Base-by-base conservation (phyloP, 2,888 invertebrate species). In the Alcis repandata region DNA sequence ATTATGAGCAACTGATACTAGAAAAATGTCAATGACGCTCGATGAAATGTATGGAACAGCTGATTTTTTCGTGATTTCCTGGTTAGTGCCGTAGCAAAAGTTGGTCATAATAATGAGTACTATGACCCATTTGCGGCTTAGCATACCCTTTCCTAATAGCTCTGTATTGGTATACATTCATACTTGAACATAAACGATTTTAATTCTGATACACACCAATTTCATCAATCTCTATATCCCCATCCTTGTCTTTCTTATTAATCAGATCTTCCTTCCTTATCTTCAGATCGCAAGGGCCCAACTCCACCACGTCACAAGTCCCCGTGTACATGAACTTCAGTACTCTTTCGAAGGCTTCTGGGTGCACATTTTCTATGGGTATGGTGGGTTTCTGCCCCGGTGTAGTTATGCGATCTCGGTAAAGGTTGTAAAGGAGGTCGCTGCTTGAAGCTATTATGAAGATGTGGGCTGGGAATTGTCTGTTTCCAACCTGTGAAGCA, bases 261-360 rank as follows among this genome's bases (percentile, higher is more conserved):
- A 74, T 76, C 27, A 91, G 73, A 75, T 93, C 92, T 73, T 94
- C 93, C 77, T 78, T 90, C 77, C 86, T 86, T 72, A 92, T 86
- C 82, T 88, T 91, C n/a, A 93, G 72, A 0, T 85, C 82, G 64
- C 94, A 93, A 1, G 91, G 87, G 0, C 95, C 96, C 36, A 91
- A 73, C 54, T 91, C 91, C 0, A 94, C 84, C 19, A 96, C 92
- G 73, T 95, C 95, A 79, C 96, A 96, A 0, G 88, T 89, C 6
- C 95, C 95, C 0, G 95, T 95, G 80, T 98, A 98, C 75, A 97
- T 95, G 81, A 82, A 87, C 61, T 83, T 83, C 8, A 98, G 82
- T n/a, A 97, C 88, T 67, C 97, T 93, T 64, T 96, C 94, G 80
- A 98, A 97, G 63, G 97, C 95, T 56, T 95, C 94, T 0, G 95